Conservation (phyloP, 2,888 invertebrate genomes). For the Buathra laborator region DNA sequence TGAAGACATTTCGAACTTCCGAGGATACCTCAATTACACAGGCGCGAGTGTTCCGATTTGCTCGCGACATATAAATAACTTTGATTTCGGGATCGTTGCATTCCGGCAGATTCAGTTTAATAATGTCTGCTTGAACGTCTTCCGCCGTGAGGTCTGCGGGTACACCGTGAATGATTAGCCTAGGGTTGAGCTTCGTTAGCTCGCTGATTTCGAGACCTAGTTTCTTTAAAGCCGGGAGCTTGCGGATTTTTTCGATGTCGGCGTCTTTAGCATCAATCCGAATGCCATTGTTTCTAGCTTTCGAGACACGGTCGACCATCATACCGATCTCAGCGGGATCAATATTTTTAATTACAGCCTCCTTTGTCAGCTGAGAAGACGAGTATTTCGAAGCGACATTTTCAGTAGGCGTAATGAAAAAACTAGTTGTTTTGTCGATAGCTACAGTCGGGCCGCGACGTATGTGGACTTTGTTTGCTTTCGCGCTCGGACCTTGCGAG, state of each 20-base stretch:
- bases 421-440: background rate
- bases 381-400: background rate
- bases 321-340: background rate
- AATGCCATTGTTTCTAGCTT: conserved; percentile 1
- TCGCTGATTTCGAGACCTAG: background rate
- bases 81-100: background rate
- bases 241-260: background rate
- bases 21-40: background rate
- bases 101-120: background rate
- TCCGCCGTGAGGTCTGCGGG: background rate
- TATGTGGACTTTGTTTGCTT: background rate
- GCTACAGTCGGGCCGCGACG: background rate
- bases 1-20: background rate
- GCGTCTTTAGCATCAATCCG: conserved; percentile 1
- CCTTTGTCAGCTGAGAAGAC: background rate
- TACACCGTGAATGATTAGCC: background rate
- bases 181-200: background rate
- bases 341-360: conserved; percentile 8
- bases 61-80: background rate
- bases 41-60: background rate
- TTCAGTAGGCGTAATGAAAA: background rate
- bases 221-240: background rate
- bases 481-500: background rate
- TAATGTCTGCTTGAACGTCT: background rate
- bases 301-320: background rate